Percentiles rank a stretch among this genome's conserved stretches.
These are phyloP conservation scores for Dicentrarchus labrax DNA, from an alignment of 2,113 vertebrate species.

Conservation along the genomic window DNA sequence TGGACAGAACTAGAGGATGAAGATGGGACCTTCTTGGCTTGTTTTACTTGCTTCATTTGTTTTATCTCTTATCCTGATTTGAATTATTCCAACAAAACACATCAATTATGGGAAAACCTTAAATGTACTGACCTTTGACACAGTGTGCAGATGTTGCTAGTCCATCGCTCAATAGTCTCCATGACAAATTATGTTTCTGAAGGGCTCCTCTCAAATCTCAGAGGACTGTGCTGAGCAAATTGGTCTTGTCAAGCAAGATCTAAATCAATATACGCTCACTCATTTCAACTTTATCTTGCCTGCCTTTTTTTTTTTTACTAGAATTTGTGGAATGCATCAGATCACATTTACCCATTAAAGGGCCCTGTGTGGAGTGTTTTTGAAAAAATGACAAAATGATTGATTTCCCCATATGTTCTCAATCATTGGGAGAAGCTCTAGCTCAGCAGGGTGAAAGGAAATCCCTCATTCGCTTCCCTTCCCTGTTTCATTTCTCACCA, in stretches of 20 bases:
- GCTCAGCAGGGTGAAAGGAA: conserved; percentile 61
- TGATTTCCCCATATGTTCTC: conserved; percentile 57
- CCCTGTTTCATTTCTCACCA: conserved; percentile 44
- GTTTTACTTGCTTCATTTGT: background rate
- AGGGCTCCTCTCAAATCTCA: conserved; percentile 30
- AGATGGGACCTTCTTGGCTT: background rate
- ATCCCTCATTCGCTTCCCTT: conserved; percentile 49
- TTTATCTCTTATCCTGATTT: background rate
- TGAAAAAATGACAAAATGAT: conserved; percentile 57
- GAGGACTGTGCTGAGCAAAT: conserved; percentile 43
- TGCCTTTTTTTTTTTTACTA: background rate
- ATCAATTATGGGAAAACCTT: background rate
- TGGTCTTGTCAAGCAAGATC: conserved; percentile 48
- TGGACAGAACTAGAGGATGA: background rate
- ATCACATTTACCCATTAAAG: conserved; percentile 3
- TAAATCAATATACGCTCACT: conserved; percentile 55
- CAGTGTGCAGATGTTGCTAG: background rate
- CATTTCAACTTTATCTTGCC: background rate
- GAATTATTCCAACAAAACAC: conserved; percentile 1
- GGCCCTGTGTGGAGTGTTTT: background rate
- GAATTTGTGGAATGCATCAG: conserved; percentile 17
- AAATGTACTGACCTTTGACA: conserved; percentile 18
- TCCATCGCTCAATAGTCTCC: background rate
- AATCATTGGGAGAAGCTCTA: conserved; percentile 38
- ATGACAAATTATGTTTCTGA: conserved; percentile 29